Evolutionary conservation across 2,113 vertebrate genomes (phyloP), one percentile per base, ranked within the genome.

Genomic region (Prunella himalayana): DNA sequence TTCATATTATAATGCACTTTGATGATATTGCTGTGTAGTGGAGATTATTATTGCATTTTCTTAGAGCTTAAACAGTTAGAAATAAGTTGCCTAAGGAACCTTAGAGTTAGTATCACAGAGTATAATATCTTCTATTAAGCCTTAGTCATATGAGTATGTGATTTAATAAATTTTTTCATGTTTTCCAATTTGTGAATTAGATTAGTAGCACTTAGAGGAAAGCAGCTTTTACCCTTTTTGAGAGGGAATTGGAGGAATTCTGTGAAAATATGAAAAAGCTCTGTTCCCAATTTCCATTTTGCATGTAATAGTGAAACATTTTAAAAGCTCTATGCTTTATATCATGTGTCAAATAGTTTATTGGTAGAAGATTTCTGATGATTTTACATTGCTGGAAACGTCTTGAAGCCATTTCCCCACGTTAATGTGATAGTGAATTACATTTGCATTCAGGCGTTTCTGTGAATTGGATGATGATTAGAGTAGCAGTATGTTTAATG

Each of bases 381-480:
- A 51, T 66, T 89, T 95, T 93, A 53, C 49, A 47, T 80, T 63
- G 69, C 65, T 72, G 47, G 64, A 75, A 61, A 88, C 59, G 45
- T 71, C 50, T 83, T 86, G 50, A 91, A 87, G 60, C 86, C 31
- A 37, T 82, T 93, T 95, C 92, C 47, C 19, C 44, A 85, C 82
- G 72, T 83, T 92, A 65, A 82, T 73, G 25, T 19, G 47, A 47
- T 27, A 78, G 51, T 41, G 75, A 81, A 78, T 69, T 96, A 31
- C 57, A 69, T 79, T 90, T 88, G 37, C 82, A 85, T 95, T 90
- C 94, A 42, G 88, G 51, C 56, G 23, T 94, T 96, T 66, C 69
- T 60, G 72, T 90, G 72, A 85, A 94, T 73, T 94, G 86, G 75
- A 53, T 95, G 83, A 73, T 75, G 69, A 87, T 90, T 92, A 88